A percentile compares a stretch with the other conserved stretches of the same genome.
These are phyloP conservation scores for Halocynthia roretzi DNA, from an alignment of 23 tunicate species.

Conservation along the genomic window DNA sequence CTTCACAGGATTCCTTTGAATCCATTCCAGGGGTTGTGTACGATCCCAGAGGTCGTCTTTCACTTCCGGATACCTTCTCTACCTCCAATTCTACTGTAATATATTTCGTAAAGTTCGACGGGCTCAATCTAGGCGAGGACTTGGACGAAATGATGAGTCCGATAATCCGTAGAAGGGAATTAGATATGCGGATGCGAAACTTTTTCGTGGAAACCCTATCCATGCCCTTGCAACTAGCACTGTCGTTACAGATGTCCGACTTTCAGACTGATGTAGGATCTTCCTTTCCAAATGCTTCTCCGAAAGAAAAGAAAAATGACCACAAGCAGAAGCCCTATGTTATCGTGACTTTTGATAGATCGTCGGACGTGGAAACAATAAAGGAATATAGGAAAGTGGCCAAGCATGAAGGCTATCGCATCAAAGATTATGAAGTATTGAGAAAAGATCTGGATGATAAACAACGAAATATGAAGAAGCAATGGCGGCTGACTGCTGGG, in stretches of 20 bases:
- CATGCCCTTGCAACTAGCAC: not conserved
- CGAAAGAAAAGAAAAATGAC: not conserved
- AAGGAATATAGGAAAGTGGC: constrained; percentile 5
- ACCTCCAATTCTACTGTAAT: not conserved
- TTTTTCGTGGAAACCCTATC: constrained; percentile 2
- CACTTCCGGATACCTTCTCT: not conserved
- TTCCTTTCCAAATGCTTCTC: not conserved
- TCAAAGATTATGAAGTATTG: not conserved
- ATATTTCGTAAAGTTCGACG: not conserved
- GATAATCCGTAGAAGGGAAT: not conserved
- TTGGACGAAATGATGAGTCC: not conserved
- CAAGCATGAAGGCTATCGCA: not conserved
- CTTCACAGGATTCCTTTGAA: not conserved
- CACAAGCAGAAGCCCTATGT: not conserved
- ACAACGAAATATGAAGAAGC: not conserved
- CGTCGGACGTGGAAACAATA: not conserved
- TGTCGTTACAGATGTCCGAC: not conserved
- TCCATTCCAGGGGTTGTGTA: not conserved
- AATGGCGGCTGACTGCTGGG: constrained; percentile 5
- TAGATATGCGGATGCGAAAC: not conserved
- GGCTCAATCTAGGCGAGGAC: not conserved
- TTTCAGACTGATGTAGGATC: not conserved
- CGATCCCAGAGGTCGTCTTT: not conserved
- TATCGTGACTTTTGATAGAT: not conserved
- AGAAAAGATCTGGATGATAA: not conserved